Evolutionary conservation across 1,140 invertebrate genomes (phyloP), one percentile per base, ranked within the genome.

Genomic region (Sitobion miscanthi): DNA sequence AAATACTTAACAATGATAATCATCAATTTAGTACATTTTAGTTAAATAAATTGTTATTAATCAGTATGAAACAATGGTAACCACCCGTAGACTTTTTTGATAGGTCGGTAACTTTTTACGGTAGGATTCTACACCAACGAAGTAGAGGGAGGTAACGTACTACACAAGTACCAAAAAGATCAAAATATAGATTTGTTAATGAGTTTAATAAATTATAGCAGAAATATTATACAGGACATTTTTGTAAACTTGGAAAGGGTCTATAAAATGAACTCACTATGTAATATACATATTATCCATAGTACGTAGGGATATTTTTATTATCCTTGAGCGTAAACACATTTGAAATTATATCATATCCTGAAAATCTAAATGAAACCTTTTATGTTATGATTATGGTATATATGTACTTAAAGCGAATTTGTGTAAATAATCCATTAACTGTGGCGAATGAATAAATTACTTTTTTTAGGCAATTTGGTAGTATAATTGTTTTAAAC

Each of bases 361-460:
- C 87, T 54, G n/a, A 89, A 88, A 89, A 89, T 89, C 49, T 54
- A 54, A 89, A 54, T 35, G 49, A 54, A 54, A 89, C 49, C n/a
- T 54, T 89, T 89, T 89, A 54, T 54, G 35, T 89, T 54, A 54
- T 89, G 49, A 89, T 89, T 54, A 89, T 89, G n/a, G 49, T 57
- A 11, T 42, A 25, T 35, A 82, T 35, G 23, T 38, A 52, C 2
- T 25, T 23, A 87, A 25, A 86, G 30, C 30, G n/a, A 35, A 54
- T 89, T 89, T 54, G 49, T 89, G n/a, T 54, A 89, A 52, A 88
- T 88, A 54, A 88, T 88, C 86, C n/a, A 54, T 89, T 89, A 54
- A 88, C 54, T 88, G 3, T 30, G 25, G 87, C 23, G 35, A 57
- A 54, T 57, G 87, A 54, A 89, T 89, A 89, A 54, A 89, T 89